Evolutionary conservation across 2,888 invertebrate genomes (phyloP).

Genomic region (Ischnura elegans): DNA sequence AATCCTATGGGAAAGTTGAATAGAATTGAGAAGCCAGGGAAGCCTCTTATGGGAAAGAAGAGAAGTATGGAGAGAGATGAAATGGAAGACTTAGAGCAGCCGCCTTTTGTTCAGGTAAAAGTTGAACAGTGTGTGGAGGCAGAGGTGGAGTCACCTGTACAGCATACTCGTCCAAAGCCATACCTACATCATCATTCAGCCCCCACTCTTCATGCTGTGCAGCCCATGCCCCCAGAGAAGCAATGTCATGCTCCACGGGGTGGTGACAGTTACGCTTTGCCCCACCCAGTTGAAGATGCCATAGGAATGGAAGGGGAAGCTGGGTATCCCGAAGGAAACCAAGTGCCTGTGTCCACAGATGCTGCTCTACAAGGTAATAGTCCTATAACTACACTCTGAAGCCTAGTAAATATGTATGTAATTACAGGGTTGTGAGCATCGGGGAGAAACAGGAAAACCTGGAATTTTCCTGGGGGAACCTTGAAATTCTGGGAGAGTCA

Average conservation of each 20-base stretch:
- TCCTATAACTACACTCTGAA: neutral
- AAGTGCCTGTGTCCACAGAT: slow-evolving; percentile 17
- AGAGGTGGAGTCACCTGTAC: slow-evolving; percentile 1
- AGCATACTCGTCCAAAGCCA: slow-evolving; percentile 22
- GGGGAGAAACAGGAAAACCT: too few relatives aligned
- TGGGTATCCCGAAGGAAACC: slow-evolving; percentile 49
- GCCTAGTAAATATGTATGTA: neutral
- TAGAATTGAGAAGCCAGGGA: slow-evolving; percentile 34
- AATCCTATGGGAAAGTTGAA: slow-evolving; percentile 16
- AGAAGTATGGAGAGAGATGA: slow-evolving; percentile 46
- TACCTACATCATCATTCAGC: slow-evolving; percentile 43
- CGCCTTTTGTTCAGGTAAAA: slow-evolving; percentile 51
- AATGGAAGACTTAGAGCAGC: slow-evolving; percentile 33
- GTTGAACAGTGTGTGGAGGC: slow-evolving; percentile 46
- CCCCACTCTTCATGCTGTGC: slow-evolving; percentile 52
- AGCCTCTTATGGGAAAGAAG: slow-evolving; percentile 21
- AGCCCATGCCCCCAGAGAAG: slow-evolving; percentile 35
- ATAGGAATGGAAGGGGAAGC: slow-evolving; percentile 57
- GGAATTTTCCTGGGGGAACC: too few relatives aligned
- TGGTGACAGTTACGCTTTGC: slow-evolving; percentile 48
- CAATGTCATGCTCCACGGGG: slow-evolving; percentile 31
- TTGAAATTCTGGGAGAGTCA: too few relatives aligned
- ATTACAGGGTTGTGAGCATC: too few relatives aligned
- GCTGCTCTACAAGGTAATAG: slow-evolving; percentile 31
- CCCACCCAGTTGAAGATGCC: slow-evolving; percentile 44